Conservation (phyloP, 2,888 invertebrate genomes). For the Drosophila gaucha region DNA sequence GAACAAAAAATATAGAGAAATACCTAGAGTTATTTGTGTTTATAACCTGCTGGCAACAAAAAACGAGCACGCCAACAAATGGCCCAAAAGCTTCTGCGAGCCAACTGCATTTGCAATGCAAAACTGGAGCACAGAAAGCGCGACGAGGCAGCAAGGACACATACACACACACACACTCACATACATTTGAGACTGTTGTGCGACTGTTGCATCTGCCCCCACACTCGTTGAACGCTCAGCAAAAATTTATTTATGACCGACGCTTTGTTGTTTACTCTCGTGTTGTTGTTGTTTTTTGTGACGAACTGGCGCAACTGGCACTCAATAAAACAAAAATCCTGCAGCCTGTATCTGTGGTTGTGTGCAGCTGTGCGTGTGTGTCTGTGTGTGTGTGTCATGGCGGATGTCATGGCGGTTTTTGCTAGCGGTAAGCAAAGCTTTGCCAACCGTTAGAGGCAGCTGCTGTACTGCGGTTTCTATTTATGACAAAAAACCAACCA, state of each 20-base stretch:
- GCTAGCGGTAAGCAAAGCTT: conserved; percentile 61
- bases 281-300: conserved; percentile 16
- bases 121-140: conserved; percentile 67
- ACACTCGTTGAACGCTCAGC: conserved; percentile 5
- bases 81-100: conserved; percentile 10
- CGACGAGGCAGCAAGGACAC: conserved; percentile 59
- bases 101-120: conserved; percentile 62
- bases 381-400: conserved; percentile 36
- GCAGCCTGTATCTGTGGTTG: conserved; percentile 3
- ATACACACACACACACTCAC: neutral
- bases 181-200: neutral
- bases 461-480: conserved; percentile 60
- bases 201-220: conserved; percentile 32
- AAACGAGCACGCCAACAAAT: conserved; percentile 17
- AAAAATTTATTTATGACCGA: conserved; percentile 46
- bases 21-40: conserved; percentile 49
- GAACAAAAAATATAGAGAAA: conserved; percentile 2
- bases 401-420: conserved; percentile 64
- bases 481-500: conserved; percentile 46
- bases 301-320: conserved; percentile 49
- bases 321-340: conserved; percentile 56
- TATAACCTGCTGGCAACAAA: conserved; percentile 22
- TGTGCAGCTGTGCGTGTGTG: conserved; percentile 12
- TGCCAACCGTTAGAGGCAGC: conserved; percentile 47
- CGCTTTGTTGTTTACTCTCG: conserved; percentile 19